phyloP scores from a whole-genome alignment of 2,113 vertebrate species.

The Prinia subflava region DNA sequence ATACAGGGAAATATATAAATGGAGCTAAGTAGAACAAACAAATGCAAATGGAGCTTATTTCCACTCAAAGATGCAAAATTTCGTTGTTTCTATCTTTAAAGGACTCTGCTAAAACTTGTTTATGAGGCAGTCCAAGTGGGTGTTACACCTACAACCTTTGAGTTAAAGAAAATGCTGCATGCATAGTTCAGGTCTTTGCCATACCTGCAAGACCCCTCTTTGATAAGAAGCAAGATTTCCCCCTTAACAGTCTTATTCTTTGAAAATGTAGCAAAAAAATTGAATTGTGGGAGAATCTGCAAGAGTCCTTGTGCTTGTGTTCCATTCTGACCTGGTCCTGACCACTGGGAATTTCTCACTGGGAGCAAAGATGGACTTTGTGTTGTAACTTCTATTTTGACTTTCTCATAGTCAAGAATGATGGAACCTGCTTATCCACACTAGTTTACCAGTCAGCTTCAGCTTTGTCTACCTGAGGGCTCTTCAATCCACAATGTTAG shows the following conservation, averaged over 20 bases:
- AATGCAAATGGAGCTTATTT: background rate
- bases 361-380: background rate
- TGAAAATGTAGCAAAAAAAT: background rate
- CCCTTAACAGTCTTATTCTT: background rate
- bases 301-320: background rate
- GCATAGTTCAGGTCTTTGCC: background rate
- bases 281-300: background rate
- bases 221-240: background rate
- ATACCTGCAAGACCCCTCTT: background rate
- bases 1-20: background rate
- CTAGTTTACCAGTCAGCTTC: background rate
- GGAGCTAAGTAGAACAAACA: background rate
- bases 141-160: background rate
- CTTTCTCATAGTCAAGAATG: background rate
- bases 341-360: background rate
- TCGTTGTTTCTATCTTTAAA: background rate
- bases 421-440: background rate
- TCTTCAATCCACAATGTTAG: background rate
- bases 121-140: background rate
- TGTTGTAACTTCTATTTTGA: background rate
- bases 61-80: background rate
- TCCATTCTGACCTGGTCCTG: background rate
- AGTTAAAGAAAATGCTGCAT: background rate
- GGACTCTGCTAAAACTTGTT: background rate
- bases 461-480: background rate